A percentile compares a stretch with the other conserved stretches of the same genome.
These are phyloP conservation scores for Sisor rabdophorus DNA, from an alignment of 2,113 vertebrate genomes.

Conservation along the genomic window DNA sequence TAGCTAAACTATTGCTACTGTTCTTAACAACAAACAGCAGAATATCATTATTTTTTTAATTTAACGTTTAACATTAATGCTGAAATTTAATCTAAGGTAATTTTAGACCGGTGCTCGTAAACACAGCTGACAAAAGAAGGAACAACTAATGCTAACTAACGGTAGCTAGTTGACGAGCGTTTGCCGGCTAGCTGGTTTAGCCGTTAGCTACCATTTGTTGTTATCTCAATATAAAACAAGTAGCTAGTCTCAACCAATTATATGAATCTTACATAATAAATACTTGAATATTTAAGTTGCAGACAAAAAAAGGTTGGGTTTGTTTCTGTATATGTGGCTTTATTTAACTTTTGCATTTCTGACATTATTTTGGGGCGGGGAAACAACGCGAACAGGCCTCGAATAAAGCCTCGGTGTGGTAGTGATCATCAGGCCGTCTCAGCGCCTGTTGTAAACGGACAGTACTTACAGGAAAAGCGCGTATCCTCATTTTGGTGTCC, in stretches of 20 bases:
- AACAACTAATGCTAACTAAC: conserved; percentile 7
- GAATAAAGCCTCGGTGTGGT: conserved; percentile 57
- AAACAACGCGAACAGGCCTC: conserved; percentile 39
- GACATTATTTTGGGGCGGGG: conserved; percentile 10
- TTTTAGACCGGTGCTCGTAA: background rate
- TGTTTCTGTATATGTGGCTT: background rate
- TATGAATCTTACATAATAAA: background rate
- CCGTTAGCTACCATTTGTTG: conserved; percentile 7
- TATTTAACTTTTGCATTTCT: conserved; percentile 9
- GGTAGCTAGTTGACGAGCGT: background rate
- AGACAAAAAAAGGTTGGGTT: background rate
- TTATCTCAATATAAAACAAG: conserved; percentile 9
- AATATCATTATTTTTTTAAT: background rate
- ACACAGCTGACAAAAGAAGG: too few relatives aligned
- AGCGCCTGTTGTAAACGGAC: conserved; percentile 51
- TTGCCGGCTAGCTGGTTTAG: background rate
- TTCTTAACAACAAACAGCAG: background rate
- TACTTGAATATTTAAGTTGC: background rate
- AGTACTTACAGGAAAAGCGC: conserved; percentile 93
- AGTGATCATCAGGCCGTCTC: conserved; percentile 46
- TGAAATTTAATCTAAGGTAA: background rate
- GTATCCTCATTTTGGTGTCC: conserved; percentile 99
- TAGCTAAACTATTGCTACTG: background rate
- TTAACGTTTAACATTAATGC: background rate
- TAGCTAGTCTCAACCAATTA: background rate